Evolutionary conservation across 92 coral and sea anemone genomes (phyloP).

Genomic region (Heliopora coerulea): DNA sequence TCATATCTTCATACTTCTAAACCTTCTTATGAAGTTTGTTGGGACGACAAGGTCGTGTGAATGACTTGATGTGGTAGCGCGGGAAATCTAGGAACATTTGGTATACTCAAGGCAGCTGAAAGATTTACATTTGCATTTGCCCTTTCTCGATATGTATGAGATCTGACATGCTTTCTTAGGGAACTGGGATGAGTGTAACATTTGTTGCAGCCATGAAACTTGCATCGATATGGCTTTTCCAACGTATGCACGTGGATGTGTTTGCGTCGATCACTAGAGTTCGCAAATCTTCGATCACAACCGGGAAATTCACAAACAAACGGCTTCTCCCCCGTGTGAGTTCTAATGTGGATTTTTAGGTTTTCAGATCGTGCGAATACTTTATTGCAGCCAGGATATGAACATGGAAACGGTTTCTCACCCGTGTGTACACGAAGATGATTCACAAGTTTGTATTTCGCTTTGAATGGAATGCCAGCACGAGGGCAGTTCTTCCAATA

Average conservation of each 20-base stretch:
- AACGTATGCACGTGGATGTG: constrained; percentile 94
- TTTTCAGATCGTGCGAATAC: constrained; percentile 98
- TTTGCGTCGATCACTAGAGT: constrained; percentile 95
- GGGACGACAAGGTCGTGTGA: constrained; percentile 33
- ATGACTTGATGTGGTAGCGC: constrained; percentile 15
- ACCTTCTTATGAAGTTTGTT: too few relatives aligned
- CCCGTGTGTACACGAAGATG: constrained; percentile 98
- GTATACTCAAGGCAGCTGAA: constrained; percentile 4
- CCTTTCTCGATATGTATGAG: constrained; percentile 64
- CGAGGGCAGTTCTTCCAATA: constrained; percentile 93
- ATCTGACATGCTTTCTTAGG: constrained; percentile 90
- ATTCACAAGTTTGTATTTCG: constrained; percentile 95
- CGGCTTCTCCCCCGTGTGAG: constrained; percentile 94
- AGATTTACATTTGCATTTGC: constrained; percentile 2
- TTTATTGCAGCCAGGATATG: constrained; percentile 79
- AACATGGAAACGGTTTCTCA: constrained; percentile 92
- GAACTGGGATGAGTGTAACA: constrained; percentile 98
- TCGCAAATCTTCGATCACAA: constrained; percentile 92
- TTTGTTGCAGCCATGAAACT: constrained; percentile 91
- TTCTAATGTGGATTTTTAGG: constrained; percentile 89
- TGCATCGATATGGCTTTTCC: constrained; percentile 96
- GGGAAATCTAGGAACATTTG: constrained; percentile 11
- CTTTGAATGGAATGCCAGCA: constrained; percentile 91
- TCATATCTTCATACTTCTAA: too few relatives aligned
- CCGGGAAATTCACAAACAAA: constrained; percentile 95